phyloP scores from a whole-genome alignment of 2,113 vertebrate genomes.

The Alosa alosa region DNA sequence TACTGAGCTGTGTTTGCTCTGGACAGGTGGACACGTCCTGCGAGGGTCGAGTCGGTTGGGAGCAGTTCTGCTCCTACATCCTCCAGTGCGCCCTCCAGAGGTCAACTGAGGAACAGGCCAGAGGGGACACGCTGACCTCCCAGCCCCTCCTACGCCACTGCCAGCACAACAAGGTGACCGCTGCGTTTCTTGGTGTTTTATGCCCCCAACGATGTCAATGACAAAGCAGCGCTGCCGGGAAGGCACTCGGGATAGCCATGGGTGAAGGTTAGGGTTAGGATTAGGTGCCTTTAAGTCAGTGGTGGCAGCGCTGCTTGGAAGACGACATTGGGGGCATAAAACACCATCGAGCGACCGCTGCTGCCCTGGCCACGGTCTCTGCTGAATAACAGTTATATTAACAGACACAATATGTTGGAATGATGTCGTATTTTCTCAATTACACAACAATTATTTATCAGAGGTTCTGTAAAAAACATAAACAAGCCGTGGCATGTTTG shows the following conservation, averaged over 20 bases:
- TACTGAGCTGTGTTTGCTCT: background rate
- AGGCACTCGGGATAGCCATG: too few species aligned
- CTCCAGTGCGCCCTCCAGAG: slow-evolving; percentile 62
- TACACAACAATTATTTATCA: background rate
- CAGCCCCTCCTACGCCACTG: slow-evolving; percentile 56
- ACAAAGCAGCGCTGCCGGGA: too few species aligned
- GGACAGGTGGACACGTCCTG: slow-evolving; percentile 54
- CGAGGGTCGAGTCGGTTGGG: slow-evolving; percentile 54
- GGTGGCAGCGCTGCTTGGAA: too few species aligned
- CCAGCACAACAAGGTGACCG: slow-evolving; percentile 56
- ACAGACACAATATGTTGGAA: background rate
- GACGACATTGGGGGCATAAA: too few species aligned
- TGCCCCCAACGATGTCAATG: too few species aligned
- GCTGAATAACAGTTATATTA: background rate
- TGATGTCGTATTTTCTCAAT: too few species aligned
- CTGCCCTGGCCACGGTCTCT: background rate
- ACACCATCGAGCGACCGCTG: too few species aligned
- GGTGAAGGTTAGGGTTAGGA: too few species aligned
- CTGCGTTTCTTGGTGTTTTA: too few species aligned
- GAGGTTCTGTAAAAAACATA: background rate
- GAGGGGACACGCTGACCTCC: slow-evolving; percentile 42
- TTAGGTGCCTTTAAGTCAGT: too few species aligned
- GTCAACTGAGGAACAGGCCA: slow-evolving; percentile 34
- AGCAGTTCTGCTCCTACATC: slow-evolving; percentile 59
- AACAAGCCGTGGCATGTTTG: background rate